Evolutionary conservation across 2,888 invertebrate species (phyloP).

Genomic region (Apotomis betuletana): DNA sequence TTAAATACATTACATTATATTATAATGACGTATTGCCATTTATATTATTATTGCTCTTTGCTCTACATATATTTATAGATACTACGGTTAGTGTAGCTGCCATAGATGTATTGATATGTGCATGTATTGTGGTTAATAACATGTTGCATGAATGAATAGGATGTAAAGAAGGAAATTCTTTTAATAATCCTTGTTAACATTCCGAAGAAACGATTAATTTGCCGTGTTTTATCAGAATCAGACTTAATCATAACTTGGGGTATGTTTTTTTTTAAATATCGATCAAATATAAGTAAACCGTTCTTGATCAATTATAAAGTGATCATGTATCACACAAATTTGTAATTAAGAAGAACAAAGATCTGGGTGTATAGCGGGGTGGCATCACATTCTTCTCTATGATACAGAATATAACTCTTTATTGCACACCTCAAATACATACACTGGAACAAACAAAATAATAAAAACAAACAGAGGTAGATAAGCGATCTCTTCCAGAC

Average conservation of each 20-base stretch:
- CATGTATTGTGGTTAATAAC: neutral
- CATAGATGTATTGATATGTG: neutral
- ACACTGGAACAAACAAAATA: too few relatives aligned
- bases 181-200: conserved; percentile 1
- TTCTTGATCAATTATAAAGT: too few relatives aligned
- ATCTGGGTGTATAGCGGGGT: too few relatives aligned
- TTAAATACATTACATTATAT: conserved; percentile 3
- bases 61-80: neutral
- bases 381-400: too few relatives aligned
- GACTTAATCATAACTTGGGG: neutral
- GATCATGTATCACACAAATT: too few relatives aligned
- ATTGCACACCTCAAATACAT: too few relatives aligned
- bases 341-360: too few relatives aligned
- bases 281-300: neutral
- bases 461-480: too few relatives aligned
- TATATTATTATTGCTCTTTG: neutral
- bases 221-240: neutral
- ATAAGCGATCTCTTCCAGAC: too few relatives aligned
- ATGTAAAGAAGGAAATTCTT: neutral
- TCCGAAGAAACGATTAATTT: conserved; percentile 2
- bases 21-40: neutral
- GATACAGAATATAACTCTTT: too few relatives aligned
- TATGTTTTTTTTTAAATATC: neutral
- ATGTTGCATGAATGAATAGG: too few relatives aligned
- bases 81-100: neutral